phyloP scores from a whole-genome alignment of 92 coral and sea anemone genomes.

The Epizoanthus scotinus region DNA sequence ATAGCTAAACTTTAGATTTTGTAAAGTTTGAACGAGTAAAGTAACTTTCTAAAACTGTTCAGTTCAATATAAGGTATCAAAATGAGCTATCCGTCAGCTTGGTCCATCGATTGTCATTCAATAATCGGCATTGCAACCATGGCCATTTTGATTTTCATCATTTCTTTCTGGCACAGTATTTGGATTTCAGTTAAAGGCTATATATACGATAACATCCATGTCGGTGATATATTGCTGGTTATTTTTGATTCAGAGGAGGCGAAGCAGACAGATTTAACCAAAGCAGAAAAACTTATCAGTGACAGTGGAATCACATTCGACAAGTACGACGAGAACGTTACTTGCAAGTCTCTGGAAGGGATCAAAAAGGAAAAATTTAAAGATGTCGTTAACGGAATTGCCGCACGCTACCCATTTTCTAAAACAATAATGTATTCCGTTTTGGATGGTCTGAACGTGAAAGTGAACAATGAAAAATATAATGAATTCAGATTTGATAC shows the following conservation, averaged over 20 bases:
- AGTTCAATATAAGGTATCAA: too few species aligned
- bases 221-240: conserved; percentile 4
- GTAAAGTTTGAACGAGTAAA: too few species aligned
- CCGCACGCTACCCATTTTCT: conserved; percentile 37
- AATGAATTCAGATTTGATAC: conserved; percentile 39
- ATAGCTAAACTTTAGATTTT: too few species aligned
- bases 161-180: too few species aligned
- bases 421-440: not conserved
- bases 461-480: conserved; percentile 6
- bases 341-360: conserved; percentile 38
- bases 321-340: conserved; percentile 37
- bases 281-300: not conserved
- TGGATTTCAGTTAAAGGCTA: too few species aligned
- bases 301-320: conserved; percentile 50
- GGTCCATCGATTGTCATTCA: too few species aligned
- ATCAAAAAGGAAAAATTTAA: conserved; percentile 40
- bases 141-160: too few species aligned
- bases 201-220: not conserved
- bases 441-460: conserved; percentile 41
- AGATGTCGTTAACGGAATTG: conserved; percentile 23
- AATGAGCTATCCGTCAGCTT: too few species aligned
- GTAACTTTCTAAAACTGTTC: too few species aligned
- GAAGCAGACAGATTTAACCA: conserved; percentile 40
- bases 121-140: too few species aligned
- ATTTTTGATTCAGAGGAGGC: conserved; percentile 24